Percentiles rank a stretch among this genome's conserved stretches.
Conservation (phyloP, 2,888 invertebrate species). For the Hedychridium roseum region DNA sequence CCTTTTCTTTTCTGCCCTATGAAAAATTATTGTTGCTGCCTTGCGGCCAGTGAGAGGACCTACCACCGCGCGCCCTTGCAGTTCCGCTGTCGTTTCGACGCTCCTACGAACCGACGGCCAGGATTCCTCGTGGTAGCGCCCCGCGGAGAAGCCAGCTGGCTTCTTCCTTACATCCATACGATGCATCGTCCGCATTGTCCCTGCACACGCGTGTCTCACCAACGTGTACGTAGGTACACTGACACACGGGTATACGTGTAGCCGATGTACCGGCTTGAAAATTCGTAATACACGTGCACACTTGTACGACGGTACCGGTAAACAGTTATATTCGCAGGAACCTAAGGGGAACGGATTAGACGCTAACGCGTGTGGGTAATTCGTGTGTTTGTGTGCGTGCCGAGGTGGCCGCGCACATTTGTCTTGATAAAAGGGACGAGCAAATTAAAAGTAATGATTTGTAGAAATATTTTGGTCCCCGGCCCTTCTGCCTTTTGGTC, state of each 20-base stretch:
- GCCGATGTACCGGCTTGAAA: conserved; percentile 9
- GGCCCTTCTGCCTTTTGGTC: not conserved
- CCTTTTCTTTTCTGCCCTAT: conserved; percentile 55
- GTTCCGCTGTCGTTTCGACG: not conserved
- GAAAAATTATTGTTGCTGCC: conserved; percentile 61
- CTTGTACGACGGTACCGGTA: conserved; percentile 10
- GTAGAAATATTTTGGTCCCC: conserved; percentile 59
- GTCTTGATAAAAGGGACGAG: conserved; percentile 56
- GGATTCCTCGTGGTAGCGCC: conserved; percentile 32
- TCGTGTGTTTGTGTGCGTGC: not conserved
- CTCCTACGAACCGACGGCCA: too few relatives aligned
- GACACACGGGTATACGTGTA: not conserved
- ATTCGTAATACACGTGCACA: too few relatives aligned
- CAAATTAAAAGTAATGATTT: conserved; percentile 65
- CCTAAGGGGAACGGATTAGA: not conserved
- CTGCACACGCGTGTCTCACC: conserved; percentile 23
- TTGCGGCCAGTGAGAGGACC: conserved; percentile 31
- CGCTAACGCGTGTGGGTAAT: conserved; percentile 1
- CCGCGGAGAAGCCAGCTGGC: conserved; percentile 47
- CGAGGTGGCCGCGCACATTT: conserved; percentile 41
- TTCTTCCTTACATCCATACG: conserved; percentile 13
- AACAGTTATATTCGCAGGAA: not conserved
- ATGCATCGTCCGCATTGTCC: conserved; percentile 20
- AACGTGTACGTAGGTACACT: not conserved
- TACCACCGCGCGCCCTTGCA: conserved; percentile 42